Conservation (phyloP, 1,140 invertebrate species). For the Oncopodura yosiiana region DNA sequence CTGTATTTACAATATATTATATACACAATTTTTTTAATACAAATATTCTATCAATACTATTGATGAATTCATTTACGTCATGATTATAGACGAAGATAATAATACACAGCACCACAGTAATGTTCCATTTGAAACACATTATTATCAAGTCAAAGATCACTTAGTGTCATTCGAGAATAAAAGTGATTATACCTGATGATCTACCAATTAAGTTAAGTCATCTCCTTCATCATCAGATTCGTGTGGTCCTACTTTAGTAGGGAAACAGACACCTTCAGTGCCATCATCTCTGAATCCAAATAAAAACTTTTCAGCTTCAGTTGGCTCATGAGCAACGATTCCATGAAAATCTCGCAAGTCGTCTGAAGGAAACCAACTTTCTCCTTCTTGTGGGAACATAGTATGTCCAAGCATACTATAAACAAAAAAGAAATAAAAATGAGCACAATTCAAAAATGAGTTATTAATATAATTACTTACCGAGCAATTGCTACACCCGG, state of each 20-base stretch:
- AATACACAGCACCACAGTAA: too few relatives aligned
- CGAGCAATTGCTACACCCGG: conserved; percentile 69
- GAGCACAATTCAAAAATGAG: too few relatives aligned
- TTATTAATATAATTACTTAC: conserved; percentile 42
- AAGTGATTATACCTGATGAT: too few relatives aligned
- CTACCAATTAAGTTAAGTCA: too few relatives aligned
- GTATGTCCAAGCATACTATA: conserved; percentile 61
- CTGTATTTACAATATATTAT: too few relatives aligned
- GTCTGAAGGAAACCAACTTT: conserved; percentile 80
- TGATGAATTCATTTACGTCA: too few relatives aligned
- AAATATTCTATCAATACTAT: too few relatives aligned
- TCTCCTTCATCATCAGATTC: conserved; percentile 47
- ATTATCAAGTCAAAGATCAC: too few relatives aligned
- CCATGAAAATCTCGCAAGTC: conserved; percentile 80
- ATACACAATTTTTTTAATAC: too few relatives aligned
- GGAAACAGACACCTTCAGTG: conserved; percentile 68
- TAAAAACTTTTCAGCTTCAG: conserved; percentile 61
- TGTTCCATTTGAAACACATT: too few relatives aligned
- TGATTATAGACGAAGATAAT: too few relatives aligned
- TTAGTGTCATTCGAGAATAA: too few relatives aligned
- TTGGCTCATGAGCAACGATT: conserved; percentile 67
- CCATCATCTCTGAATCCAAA: conserved; percentile 77
- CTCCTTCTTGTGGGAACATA: conserved; percentile 77
- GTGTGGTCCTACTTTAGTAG: conserved; percentile 55
- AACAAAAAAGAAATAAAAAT: conserved; percentile 16